Base-by-base conservation (phyloP, 2,113 vertebrate species). In the Octodon degus region DNA sequence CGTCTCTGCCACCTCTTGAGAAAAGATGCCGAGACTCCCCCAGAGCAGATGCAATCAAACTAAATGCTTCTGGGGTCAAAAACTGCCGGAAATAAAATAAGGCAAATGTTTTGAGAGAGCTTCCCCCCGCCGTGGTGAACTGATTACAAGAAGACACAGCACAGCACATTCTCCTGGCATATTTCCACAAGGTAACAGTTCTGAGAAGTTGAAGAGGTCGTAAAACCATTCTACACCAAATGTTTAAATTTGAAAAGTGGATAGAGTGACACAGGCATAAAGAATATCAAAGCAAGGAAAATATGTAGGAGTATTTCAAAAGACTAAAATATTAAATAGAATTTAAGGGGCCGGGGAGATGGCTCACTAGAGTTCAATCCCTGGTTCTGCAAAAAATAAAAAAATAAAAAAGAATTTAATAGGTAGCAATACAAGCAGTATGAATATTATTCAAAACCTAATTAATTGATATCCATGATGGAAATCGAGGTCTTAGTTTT, bases 61-160 rank as follows among this genome's bases (percentile, higher is more conserved):
- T 98, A 97, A 98, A 98, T 97, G 94, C 96, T 97, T 97, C 97
- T 97, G 89, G 93, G 87, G 97, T 89, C 95, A 97, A 97, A 97
- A 96, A 72, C 63, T 93, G 81, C 63, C 86, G 93, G 91, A 94
- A 97, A 65, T 94, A 91, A 98, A 98, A 97, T 53, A 50, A 34
- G 83, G 63, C 93, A 77, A 86, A 88, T 6, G 24, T 10, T 17
- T 89, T 93, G 89, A 88, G n/a, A 80, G 50, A 60, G 67, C 62
- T 47, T 90, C 13, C 14, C 14, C 14, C 43, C 43, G 17, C 86
- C 95, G 76, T 79, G 97, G 47, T 65, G 95, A 95, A 87, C 6
- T 76, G 43, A 65, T 62, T 94, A 86, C 94, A 97, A 96, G 14
- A 87, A 80, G 91, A 93, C 97, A 55, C 30, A 74, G 5, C 40